Evolutionary conservation across 2,888 invertebrate species (phyloP), one percentile per base, ranked within the genome.

Genomic region (Dimorphilus gyrociliatus): DNA sequence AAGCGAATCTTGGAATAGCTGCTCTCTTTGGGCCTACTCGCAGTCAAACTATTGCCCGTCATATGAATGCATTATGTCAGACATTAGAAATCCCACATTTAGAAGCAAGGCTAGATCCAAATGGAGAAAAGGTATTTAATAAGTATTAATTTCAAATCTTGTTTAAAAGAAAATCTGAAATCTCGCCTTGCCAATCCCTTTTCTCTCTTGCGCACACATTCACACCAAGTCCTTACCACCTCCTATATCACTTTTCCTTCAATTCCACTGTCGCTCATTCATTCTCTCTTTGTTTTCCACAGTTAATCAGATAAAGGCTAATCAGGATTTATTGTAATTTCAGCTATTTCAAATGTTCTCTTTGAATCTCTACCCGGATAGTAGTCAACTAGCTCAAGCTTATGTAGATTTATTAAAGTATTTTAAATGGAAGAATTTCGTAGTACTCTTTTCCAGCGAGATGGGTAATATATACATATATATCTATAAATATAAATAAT

Each of bases 1-100:
- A 53, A 35, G 45, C 54, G 4, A 35, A 39, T 10, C 36, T 42
- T 13, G 42, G 42, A n/a, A 35, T 42, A 12, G 42, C 42, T 6
- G 37, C 42, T 23, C 32, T 42, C 13, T 42, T 42, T 26, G 42
- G 42, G 2, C 42, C 42, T 7, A n/a, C n/a, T n/a, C 25, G 32
- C 7, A 31, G 26, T 19, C 19, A 30, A 8, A 16, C 16, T 12
- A 32, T 42, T 12, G 35, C 42, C 7, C 29, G 25, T 7, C 41
- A 41, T 28, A 39, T 42, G 26, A 42, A 41, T 32, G 41, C 42
- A 19, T 41, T 42, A 41, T 42, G 42, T 29, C 37, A 34, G 33
- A 41, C 36, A 8, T 34, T 42, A 17, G 42, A 42, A 27, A 32
- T 42, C 14, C 42, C 42, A 4, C 41, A 41, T 29, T 28, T 42